phyloP scores from a whole-genome alignment of 2,888 invertebrate species.

The Zeuzera pyrina region DNA sequence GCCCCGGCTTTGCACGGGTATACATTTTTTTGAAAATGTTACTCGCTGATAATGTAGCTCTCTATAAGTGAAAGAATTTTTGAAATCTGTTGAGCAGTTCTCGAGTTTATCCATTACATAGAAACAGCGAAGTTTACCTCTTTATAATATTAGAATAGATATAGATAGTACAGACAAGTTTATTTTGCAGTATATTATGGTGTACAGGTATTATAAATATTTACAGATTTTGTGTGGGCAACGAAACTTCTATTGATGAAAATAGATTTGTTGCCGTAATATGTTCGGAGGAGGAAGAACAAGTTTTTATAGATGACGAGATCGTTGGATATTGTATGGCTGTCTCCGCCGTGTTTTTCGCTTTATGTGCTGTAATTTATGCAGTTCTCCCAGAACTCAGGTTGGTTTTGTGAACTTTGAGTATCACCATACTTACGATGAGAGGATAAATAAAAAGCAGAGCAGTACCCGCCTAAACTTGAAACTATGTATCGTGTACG shows the following conservation, averaged over 20 bases:
- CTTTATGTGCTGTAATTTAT: conserved; percentile 40
- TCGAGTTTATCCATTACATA: too few relatives aligned
- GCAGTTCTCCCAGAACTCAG: conserved; percentile 39
- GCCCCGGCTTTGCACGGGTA: not conserved
- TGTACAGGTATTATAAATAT: not conserved
- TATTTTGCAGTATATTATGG: not conserved
- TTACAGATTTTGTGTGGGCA: conserved; percentile 37
- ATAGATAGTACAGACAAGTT: too few relatives aligned
- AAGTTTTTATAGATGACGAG: conserved; percentile 15
- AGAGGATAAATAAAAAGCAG: too few relatives aligned
- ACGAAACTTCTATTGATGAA: conserved; percentile 21
- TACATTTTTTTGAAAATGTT: not conserved
- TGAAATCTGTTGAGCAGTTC: too few relatives aligned
- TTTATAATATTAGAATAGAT: too few relatives aligned
- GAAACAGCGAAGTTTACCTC: too few relatives aligned
- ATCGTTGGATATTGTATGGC: conserved; percentile 42
- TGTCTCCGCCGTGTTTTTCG: conserved; percentile 40
- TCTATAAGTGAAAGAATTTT: too few relatives aligned
- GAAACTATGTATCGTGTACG: too few relatives aligned
- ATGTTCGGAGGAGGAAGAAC: conserved; percentile 24
- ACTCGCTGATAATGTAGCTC: too few relatives aligned
- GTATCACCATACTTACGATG: too few relatives aligned
- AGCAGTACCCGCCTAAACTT: too few relatives aligned
- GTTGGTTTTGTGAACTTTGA: too few relatives aligned
- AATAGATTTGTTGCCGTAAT: conserved; percentile 22